phyloP scores from a whole-genome alignment of 2,113 vertebrate species.

The Dasyprocta punctata region DNA sequence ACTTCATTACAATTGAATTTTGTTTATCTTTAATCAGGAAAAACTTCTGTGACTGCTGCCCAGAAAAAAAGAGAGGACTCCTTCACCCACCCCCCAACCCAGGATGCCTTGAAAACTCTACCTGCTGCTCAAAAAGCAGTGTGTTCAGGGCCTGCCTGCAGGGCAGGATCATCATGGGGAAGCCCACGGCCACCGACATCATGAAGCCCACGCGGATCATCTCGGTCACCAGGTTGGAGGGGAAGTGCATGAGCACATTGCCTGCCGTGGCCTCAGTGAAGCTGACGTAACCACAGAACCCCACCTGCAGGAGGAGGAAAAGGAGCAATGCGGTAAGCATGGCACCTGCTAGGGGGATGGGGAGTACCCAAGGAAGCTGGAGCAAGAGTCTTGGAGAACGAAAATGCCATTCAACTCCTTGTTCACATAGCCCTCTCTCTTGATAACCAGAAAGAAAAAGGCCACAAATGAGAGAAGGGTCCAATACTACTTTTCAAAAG shows the following conservation, averaged over 20 bases:
- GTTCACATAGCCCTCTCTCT: no score
- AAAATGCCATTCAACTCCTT: background rate
- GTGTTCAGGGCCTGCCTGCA: slow-evolving; percentile 98
- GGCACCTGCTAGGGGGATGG: fast-evolving
- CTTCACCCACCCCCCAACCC: background rate
- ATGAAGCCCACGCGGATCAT: slow-evolving; percentile 97
- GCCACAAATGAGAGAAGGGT: no score
- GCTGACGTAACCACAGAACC: slow-evolving; percentile 98
- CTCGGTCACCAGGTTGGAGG: slow-evolving; percentile 97
- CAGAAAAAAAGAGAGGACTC: background rate
- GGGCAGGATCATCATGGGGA: slow-evolving; percentile 99
- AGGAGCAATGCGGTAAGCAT: fast-evolving
- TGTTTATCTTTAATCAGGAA: background rate
- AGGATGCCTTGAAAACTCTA: slow-evolving; percentile 69
- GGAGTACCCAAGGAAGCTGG: background rate
- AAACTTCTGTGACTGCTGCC: background rate
- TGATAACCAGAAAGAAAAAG: no score
- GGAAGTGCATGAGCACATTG: slow-evolving; percentile 98
- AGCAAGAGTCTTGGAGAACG: background rate
- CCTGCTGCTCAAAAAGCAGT: slow-evolving; percentile 98
- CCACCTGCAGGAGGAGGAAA: slow-evolving; percentile 88
- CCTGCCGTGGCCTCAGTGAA: slow-evolving; percentile 96
- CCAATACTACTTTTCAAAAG: fast-evolving
- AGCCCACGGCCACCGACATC: slow-evolving; percentile 98
- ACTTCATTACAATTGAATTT: background rate